A percentile compares a stretch with the other conserved stretches of the same genome.
Evolutionary conservation across 2,888 invertebrate species (phyloP).

Genomic region (Acrobasis repandana): DNA sequence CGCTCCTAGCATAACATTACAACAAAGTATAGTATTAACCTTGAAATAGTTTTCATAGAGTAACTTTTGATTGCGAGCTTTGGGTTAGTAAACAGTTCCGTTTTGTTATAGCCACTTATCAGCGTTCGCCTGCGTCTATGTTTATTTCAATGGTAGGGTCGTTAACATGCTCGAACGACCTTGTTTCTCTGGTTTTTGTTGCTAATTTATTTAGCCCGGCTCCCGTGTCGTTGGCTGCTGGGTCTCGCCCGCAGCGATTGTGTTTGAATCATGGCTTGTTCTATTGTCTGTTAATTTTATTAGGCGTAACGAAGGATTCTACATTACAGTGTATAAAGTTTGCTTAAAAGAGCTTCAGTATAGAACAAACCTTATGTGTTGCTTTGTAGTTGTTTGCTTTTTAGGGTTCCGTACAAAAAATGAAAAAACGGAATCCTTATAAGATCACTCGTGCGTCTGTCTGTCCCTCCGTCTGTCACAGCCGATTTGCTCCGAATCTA

Average conservation of each 20-base stretch:
- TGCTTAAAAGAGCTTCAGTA: no score
- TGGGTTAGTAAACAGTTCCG: constrained; percentile 2
- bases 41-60: not conserved
- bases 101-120: constrained; percentile 12
- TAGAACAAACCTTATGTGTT: no score
- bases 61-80: not conserved
- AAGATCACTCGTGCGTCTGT: no score
- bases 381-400: no score
- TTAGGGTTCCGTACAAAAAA: no score
- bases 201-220: constrained; percentile 34
- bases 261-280: not conserved
- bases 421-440: no score
- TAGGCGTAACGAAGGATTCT: not conserved
- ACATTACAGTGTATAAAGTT: no score
- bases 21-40: not conserved
- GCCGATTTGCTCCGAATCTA: no score
- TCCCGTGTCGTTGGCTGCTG: constrained; percentile 15
- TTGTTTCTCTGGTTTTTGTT: constrained; percentile 27
- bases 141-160: constrained; percentile 14
- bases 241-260: not conserved
- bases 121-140: constrained; percentile 16
- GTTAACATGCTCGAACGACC: constrained; percentile 18
- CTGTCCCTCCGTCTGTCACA: no score
- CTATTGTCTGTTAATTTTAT: not conserved
- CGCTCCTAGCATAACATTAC: not conserved